phyloP scores from a whole-genome alignment of 2,113 vertebrate species.

The Sporophila hypoxantha region DNA sequence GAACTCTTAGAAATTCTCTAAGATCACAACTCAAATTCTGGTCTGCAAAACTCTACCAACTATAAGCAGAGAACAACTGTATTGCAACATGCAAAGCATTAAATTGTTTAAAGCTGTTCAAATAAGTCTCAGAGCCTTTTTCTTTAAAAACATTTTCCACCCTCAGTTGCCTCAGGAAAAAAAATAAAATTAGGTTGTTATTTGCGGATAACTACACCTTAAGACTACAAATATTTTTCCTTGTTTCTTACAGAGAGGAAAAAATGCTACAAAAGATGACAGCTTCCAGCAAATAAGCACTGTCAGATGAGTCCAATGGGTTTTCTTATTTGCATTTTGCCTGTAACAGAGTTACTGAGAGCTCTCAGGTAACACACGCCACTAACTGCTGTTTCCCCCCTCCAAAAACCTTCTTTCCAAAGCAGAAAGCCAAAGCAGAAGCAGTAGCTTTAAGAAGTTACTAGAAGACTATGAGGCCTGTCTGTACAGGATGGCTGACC shows the following conservation, averaged over 20 bases:
- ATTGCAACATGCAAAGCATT: neutral
- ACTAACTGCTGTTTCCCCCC: neutral
- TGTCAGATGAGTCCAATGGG: neutral
- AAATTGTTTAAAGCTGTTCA: constrained; percentile 11
- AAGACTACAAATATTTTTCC: neutral
- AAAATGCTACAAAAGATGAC: neutral
- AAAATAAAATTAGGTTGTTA: neutral
- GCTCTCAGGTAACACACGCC: rapidly evolving
- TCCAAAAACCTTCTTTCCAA: neutral
- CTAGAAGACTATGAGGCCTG: neutral
- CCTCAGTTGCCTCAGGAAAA: neutral
- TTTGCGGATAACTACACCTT: neutral
- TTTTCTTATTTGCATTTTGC: neutral
- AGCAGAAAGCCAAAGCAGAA: neutral
- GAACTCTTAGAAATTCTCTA: neutral
- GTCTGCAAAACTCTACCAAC: neutral
- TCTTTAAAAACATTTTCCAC: neutral
- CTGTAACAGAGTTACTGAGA: neutral
- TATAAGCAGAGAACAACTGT: neutral
- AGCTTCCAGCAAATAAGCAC: neutral
- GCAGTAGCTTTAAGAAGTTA: neutral
- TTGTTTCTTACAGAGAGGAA: neutral
- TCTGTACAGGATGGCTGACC: neutral
- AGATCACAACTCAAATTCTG: neutral
- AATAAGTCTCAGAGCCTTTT: neutral